Conservation (phyloP, 2,113 vertebrate genomes). For the Archocentrus centrarchus region DNA sequence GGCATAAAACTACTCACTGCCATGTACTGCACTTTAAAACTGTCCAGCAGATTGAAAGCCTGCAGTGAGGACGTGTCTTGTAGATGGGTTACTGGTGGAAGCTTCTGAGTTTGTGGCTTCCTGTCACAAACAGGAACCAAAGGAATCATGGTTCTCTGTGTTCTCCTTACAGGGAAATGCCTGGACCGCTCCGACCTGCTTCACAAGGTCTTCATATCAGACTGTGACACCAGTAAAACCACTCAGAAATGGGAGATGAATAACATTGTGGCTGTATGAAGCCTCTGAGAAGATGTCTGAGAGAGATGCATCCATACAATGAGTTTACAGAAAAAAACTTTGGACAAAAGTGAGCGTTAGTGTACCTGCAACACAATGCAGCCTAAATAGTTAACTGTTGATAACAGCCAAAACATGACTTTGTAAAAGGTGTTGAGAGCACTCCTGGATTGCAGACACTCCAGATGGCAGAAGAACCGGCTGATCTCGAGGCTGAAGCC, state of each 20-base stretch:
- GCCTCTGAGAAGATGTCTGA: constrained; percentile 68
- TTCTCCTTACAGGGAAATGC: constrained; percentile 84
- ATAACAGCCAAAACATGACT: constrained; percentile 11
- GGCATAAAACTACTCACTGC: no score
- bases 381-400: neutral
- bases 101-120: no score
- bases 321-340: neutral
- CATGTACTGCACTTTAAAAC: no score
- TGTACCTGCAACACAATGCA: neutral
- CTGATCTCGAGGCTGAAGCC: neutral
- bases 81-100: no score
- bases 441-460: neutral
- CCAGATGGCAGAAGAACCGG: neutral
- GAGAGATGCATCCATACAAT: constrained; percentile 44
- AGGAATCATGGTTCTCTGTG: neutral
- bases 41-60: no score
- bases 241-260: constrained; percentile 99
- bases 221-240: constrained; percentile 90
- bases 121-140: no score
- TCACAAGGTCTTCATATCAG: constrained; percentile 93
- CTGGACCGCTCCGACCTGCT: constrained; percentile 95
- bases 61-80: no score
- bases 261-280: constrained; percentile 93
- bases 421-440: neutral
- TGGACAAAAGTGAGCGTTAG: constrained; percentile 5